Base-by-base conservation (phyloP, 2,888 invertebrate species). In the Abscondita cerata region DNA sequence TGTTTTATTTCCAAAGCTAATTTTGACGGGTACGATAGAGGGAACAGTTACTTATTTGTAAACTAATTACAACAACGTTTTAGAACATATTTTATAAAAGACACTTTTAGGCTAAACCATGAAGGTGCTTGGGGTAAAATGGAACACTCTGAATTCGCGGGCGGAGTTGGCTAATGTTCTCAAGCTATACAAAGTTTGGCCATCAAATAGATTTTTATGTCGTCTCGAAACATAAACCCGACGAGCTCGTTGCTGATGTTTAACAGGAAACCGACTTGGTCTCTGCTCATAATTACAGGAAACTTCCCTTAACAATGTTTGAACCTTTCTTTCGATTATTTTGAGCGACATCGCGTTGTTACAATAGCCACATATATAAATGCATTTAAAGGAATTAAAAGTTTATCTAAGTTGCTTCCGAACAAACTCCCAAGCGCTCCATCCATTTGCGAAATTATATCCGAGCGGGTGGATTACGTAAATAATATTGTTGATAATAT, bases 191-290 rank as follows among this genome's bases (percentile, higher is more conserved):
- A 70, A 71, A 70, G 63, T 71, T 71, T 68, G 60, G 60, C 69
- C 70, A 71, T 71, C 71, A 71, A 71, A 70, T 69, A 67, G 69
- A 71, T 71, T 71, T 71, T 71, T 71, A 69, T 68, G 68, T 61
- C 70, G 70, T 70, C 69, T 70, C 70, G 67, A 69, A 69, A 70
- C 72, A 70, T 72, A 69, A 70, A 71, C 66, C 65, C 69, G 60
- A 46, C 62, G 19, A 66, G 67, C 58, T 67, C 64, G 62, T 63
- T 62, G 66, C 61, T 62, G 62, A 55, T 67, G 69, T 69, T 70
- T 70, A 70, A 70, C 67, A 69, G 68, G 66, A 68, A 68, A 68
- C 64, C 65, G 62, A 65, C 66, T 61, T 67, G 61, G 64, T 69
- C 67, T 65, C 44, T 65, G 66, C 61, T 69, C 69, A 65, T 70